Base-by-base conservation (phyloP, 64 coral and sea anemone genomes). In the Montipora efflorescens region DNA sequence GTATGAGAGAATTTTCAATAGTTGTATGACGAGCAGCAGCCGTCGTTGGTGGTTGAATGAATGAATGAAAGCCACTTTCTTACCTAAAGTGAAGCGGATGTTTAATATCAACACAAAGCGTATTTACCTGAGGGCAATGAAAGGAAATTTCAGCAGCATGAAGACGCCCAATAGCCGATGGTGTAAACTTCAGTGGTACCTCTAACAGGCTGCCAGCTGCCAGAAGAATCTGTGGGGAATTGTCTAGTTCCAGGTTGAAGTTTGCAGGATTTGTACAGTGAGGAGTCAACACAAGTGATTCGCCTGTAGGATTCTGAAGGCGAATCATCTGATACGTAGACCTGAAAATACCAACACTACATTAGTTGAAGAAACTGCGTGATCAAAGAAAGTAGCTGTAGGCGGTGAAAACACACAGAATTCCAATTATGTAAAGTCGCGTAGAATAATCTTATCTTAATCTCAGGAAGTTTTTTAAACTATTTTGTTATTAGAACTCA, bases 261-360 rank as follows among this genome's bases (percentile, higher is more conserved):
- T 77, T 89, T 58, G 49, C 57, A 89, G 91, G 58, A 70, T 98
- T 95, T 10, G 96, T 93, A 51, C 90, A 93, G 8, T 93, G 87
- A 75, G 94, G 96, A 18, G 87, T 88, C 59, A 98, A 82, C 8
- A 95, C 57, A 1, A 98, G 84, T 51, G 91, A 91, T 46, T 95
- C 80, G 47, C 81, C 76, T 12, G 96, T 95, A 52, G 96, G 96
- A 59, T 98, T 98, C 58, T 91, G 90, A 20, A 98, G 87, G 66
- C 93, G 94, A 81, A 98, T 95, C 94, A 95, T 98, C 76, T 98
- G 96, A 81, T 98, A 93, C 5, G 90, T 93, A 15, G 95, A 96
- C 23, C 95, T 96, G 59, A 67, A 77, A 69, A 62, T 51, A 66
- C 2, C 48, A 88, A 76, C 5, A 68, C 0, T 1, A 7, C 53